phyloP scores from a whole-genome alignment of 2,113 vertebrate species.

The Gnathonemus longibarbis region DNA sequence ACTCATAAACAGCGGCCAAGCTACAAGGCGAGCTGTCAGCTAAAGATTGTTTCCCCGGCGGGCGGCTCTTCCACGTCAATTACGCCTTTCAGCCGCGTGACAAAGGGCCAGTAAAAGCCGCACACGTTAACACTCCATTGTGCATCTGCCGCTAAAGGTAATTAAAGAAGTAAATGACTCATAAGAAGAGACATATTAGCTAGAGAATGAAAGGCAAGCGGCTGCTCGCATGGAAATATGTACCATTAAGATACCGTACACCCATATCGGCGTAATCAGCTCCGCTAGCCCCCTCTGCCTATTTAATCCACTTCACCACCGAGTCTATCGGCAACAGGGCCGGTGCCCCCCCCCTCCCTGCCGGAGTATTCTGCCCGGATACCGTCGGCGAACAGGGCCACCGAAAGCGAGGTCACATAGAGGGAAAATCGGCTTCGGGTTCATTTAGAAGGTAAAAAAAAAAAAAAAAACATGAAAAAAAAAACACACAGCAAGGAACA shows the following conservation, averaged over 20 bases:
- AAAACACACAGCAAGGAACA: constrained; percentile 42
- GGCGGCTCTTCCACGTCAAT: constrained; percentile 99
- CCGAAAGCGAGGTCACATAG: constrained; percentile 43
- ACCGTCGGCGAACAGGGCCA: constrained; percentile 36
- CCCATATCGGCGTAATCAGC: constrained; percentile 92
- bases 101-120: constrained; percentile 99
- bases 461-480: constrained; percentile 1
- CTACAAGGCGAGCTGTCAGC: constrained; percentile 94
- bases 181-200: constrained; percentile 99
- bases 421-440: constrained; percentile 37
- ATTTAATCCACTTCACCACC: constrained; percentile 96
- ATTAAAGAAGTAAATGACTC: constrained; percentile 99
- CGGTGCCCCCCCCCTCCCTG: constrained; percentile 66
- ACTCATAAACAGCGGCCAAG: constrained; percentile 94
- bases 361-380: constrained; percentile 38
- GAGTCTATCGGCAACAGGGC: constrained; percentile 90
- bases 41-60: constrained; percentile 97
- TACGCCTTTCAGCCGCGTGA: constrained; percentile 98
- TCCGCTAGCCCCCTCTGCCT: constrained; percentile 85
- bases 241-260: constrained; percentile 96
- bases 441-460: constrained; percentile 37
- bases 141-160: constrained; percentile 99
- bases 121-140: constrained; percentile 99
- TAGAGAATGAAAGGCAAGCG: constrained; percentile 94
- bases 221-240: constrained; percentile 95